Base-by-base conservation (phyloP, 2,888 invertebrate species). In the Caenorhabditis sp. region DNA sequence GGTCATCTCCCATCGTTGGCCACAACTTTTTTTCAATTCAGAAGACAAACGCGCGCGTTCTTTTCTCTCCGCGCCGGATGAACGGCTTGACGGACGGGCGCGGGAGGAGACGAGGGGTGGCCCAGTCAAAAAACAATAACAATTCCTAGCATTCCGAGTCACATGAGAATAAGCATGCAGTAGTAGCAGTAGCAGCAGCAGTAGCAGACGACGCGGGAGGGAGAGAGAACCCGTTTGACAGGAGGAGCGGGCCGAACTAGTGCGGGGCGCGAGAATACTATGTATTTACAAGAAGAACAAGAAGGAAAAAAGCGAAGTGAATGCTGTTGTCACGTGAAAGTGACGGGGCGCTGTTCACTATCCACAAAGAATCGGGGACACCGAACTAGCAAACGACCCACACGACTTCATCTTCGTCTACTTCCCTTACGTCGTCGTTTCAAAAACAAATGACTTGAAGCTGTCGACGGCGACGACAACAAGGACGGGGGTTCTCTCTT, bases 161-260 rank as follows among this genome's bases (percentile, higher is more conserved):
- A 76, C 76, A 76, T 67, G 67, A 76, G 76, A 76, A 76, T 67
- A 76, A 67, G 76, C 76, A 65, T 65, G 51, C 67, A 61, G 76
- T 68, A 64, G 55, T 53, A 61, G 61, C 53, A 67, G 55, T 53
- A 61, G 61, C 53, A 67, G 40, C 60, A 40, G 60, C 13, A 58
- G 60, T 26, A 61, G 37, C 61, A 61, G 47, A 61, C 61, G 55
- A 61, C 44, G 40, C 40, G 28, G n/a, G n/a, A n/a, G n/a, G n/a
- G n/a, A n/a, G n/a, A 55, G 32, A 67, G 53, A 76, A 76, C 67
- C 67, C 76, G 76, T 76, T 76, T 76, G 61, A 55, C 67, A 51
- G 64, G 32, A 55, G 32, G 50, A 67, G 61, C 22, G 64, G 32
- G 26, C 40, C 47, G 53, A 76, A 76, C 61, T 61, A 47, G 53